Evolutionary conservation across 1,140 invertebrate species (phyloP), one percentile per base, ranked within the genome.

Genomic region (Lepidotrigona ventralis): DNA sequence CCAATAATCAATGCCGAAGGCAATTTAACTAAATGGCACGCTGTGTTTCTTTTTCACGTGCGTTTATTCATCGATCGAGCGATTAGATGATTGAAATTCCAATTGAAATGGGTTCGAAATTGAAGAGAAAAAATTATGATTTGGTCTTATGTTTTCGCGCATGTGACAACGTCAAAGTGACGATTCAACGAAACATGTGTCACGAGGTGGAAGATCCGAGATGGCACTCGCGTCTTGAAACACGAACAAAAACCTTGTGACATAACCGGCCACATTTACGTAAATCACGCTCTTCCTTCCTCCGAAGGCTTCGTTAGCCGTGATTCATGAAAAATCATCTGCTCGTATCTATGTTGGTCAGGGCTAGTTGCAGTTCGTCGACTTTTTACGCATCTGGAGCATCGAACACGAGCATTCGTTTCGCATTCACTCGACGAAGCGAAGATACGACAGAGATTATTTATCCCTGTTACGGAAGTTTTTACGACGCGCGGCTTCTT

Each of bases 281-380:
- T 76, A 51, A 82, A 77, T 51, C 51, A 39, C 29, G 19, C 23
- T 69, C 64, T 77, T 82, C 19, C 58, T 53, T 64, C 11, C 12
- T 64, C 29, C 70, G 12, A n/a, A 26, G 46, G 46, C 26, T 81
- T 64, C 51, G 51, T 74, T 51, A 53, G 39, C 46, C 46, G 23
- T 0, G 58, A 74, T 63, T 70, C 54, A 8, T 71, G 51, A 75
- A 73, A 79, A 53, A 79, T 79, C 69, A 29, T 72, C 66, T 56
- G 17, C 19, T 71, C 21, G 69, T 33, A 79, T 79, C 39, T 71
- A 66, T 17, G 58, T 84, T 84, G 77, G 68, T 73, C 69, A 84
- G 66, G 54, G 81, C 54, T 78, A 74, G 69, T n/a, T 78, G 29
- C 66, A 54, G 23, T 60, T 56, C 72, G 60, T 46, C 53, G 58